Conservation (phyloP, 2,113 vertebrate species). For the Nyctibius bracteatus region DNA sequence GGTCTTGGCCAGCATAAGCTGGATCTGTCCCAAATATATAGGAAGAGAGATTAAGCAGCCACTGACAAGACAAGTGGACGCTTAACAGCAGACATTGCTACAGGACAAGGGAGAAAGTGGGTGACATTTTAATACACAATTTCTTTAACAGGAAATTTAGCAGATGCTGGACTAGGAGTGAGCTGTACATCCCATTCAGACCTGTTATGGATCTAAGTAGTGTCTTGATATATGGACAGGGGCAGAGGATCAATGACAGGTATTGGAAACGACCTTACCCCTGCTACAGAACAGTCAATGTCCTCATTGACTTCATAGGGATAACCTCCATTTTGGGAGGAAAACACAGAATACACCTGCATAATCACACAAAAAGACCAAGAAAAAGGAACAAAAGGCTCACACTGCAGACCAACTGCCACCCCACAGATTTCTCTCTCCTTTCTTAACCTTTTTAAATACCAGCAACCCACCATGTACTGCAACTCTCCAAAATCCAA, state of each 20-base stretch:
- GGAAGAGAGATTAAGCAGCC: not conserved
- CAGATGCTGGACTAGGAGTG: not conserved
- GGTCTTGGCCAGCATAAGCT: not conserved
- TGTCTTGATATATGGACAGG: not conserved
- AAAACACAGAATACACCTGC: not conserved
- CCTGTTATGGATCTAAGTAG: not conserved
- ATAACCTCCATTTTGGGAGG: not conserved
- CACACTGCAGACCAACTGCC: not conserved
- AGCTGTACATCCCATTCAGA: not conserved
- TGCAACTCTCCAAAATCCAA: not conserved
- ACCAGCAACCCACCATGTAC: not conserved
- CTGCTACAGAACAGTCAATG: not conserved
- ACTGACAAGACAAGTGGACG: not conserved
- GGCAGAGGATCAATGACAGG: not conserved
- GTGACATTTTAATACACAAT: not conserved
- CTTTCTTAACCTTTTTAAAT: not conserved
- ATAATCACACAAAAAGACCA: not conserved
- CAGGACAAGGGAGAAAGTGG: not conserved
- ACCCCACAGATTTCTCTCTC: not conserved
- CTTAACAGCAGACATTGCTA: not conserved
- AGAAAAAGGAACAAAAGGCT: not conserved
- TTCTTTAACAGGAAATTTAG: not conserved
- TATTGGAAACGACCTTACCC: not conserved
- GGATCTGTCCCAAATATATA: not conserved
- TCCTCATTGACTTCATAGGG: not conserved